Conservation (phyloP, 2,888 invertebrate genomes). For the Epinotia brunnichana region DNA sequence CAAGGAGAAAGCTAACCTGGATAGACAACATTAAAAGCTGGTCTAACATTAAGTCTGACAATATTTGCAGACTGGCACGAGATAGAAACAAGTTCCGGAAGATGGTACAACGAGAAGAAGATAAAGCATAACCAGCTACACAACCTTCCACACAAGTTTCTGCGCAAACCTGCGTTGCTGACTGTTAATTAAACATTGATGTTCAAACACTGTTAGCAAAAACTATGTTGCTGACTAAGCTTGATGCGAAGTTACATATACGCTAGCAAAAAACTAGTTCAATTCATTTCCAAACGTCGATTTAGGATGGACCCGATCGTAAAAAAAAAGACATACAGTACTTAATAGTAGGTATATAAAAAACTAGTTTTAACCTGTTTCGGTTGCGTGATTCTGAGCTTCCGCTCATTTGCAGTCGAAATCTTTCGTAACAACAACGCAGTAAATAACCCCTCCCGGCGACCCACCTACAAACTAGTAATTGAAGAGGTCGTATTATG, state of each 20-base stretch:
- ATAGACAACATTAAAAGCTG: too few species aligned
- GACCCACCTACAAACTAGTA: constrained; percentile 64
- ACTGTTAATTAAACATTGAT: too few species aligned
- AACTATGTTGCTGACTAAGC: too few species aligned
- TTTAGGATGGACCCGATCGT: not conserved
- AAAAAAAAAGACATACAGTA: not conserved
- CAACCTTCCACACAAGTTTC: too few species aligned
- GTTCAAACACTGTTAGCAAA: too few species aligned
- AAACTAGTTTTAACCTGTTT: constrained; percentile 18
- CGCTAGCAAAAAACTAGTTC: not conserved
- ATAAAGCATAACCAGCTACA: too few species aligned
- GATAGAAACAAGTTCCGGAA: too few species aligned
- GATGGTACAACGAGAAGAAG: too few species aligned
- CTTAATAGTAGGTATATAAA: not conserved
- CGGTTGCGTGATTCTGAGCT: constrained; percentile 29
- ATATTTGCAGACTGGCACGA: too few species aligned
- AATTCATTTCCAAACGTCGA: not conserved
- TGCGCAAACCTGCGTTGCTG: too few species aligned
- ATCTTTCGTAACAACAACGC: constrained; percentile 36
- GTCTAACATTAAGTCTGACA: too few species aligned
- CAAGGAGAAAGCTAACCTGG: too few species aligned
- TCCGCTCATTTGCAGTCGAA: constrained; percentile 30
- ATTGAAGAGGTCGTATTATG: constrained; percentile 75
- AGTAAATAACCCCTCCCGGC: constrained; percentile 46
- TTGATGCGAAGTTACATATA: not conserved